phyloP scores from a whole-genome alignment of 2,797 vertebrate species.

The Lepidocolaptes lacrymiger region DNA sequence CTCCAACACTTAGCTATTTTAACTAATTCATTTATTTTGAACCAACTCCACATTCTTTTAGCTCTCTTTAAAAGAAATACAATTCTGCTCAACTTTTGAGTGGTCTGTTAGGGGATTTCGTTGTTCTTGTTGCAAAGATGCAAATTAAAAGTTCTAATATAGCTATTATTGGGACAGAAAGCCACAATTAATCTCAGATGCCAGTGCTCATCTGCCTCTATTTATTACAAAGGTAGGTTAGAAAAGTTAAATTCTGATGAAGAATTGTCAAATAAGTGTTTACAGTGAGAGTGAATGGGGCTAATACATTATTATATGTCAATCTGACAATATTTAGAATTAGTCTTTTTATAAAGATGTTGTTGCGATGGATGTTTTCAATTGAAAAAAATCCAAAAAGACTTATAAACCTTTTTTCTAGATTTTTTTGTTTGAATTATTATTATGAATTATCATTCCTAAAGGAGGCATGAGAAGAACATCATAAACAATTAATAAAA shows the following conservation, averaged over 20 bases:
- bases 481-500: neutral
- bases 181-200: neutral
- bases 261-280: neutral
- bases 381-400: neutral
- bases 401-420: neutral
- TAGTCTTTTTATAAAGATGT: neutral
- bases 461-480: neutral
- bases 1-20: neutral
- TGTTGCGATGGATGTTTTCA: neutral
- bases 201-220: neutral
- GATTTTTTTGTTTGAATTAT: neutral
- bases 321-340: neutral
- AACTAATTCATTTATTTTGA: neutral
- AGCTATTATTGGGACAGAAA: neutral
- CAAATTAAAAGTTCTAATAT: neutral
- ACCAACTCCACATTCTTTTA: neutral
- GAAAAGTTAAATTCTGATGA: neutral
- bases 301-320: neutral
- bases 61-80: neutral
- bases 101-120: accelerated
- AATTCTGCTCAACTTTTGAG: neutral
- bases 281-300: neutral
- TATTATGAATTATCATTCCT: neutral
- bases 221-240: neutral
- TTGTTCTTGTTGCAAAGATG: neutral